Percentiles rank a stretch among this genome's conserved stretches.
Conservation (phyloP, 1,140 invertebrate species). For the Calosoma granatense region DNA sequence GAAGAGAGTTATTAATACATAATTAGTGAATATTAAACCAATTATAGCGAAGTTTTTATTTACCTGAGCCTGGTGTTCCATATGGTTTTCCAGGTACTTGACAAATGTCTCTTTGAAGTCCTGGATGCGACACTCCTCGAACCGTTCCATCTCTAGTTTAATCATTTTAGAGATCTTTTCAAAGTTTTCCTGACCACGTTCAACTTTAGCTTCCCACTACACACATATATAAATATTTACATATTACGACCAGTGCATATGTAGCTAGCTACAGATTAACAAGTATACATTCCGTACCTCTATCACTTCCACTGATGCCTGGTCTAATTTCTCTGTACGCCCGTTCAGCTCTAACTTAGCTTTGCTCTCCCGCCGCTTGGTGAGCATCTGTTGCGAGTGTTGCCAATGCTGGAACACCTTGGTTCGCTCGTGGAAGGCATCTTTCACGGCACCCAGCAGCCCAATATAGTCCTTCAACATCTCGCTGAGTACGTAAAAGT, state of each 20-base stretch:
- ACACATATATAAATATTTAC: constrained; percentile 17
- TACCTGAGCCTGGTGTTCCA: constrained; percentile 92
- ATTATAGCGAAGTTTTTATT: constrained; percentile 13
- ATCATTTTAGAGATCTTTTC: constrained; percentile 93
- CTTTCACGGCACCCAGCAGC: constrained; percentile 86
- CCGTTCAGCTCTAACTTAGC: constrained; percentile 79
- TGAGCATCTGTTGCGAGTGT: constrained; percentile 87
- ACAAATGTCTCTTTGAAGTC: constrained; percentile 88
- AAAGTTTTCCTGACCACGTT: constrained; percentile 93
- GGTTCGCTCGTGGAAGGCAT: constrained; percentile 95
- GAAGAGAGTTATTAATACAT: constrained; percentile 12
- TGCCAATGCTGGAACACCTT: constrained; percentile 98
- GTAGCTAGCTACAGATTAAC: constrained; percentile 11
- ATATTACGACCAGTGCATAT: constrained; percentile 3
- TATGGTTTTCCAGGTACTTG: constrained; percentile 86
- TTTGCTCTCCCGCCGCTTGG: constrained; percentile 90
- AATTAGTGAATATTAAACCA: not conserved
- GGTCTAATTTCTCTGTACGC: constrained; percentile 82
- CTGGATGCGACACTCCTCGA: constrained; percentile 76
- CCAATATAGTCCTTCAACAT: constrained; percentile 92
- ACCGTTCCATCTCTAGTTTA: constrained; percentile 88
- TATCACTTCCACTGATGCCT: constrained; percentile 80
- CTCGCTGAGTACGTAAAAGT: constrained; percentile 89
- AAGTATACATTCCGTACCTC: constrained; percentile 54
- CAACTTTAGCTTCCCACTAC: constrained; percentile 92